Conservation (phyloP, 2,888 invertebrate genomes). For the Dasysyrphus tricinctus region DNA sequence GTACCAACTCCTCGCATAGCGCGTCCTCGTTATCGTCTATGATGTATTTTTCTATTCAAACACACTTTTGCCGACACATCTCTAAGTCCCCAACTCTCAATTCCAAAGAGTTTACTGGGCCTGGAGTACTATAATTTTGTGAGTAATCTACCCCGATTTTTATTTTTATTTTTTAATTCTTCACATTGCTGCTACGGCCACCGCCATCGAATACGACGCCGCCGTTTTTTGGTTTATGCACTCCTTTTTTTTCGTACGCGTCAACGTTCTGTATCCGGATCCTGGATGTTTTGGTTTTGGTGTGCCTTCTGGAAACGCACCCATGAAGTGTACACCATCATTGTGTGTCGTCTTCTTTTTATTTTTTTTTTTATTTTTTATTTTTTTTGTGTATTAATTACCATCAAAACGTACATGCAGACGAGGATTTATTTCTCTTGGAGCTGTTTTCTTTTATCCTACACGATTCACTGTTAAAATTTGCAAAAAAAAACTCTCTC, state of each 20-base stretch:
- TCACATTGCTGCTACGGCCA: neutral
- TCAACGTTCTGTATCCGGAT: conserved; percentile 51
- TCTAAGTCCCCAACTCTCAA: conserved; percentile 5
- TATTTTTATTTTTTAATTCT: conserved; percentile 14
- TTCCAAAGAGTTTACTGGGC: conserved; percentile 52
- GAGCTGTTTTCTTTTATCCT: conserved; percentile 56
- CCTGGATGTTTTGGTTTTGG: conserved; percentile 37
- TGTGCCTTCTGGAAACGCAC: conserved; percentile 61
- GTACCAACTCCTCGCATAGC: conserved; percentile 2
- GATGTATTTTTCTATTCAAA: conserved; percentile 68
- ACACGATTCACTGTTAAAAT: conserved; percentile 21
- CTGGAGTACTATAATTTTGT: conserved; percentile 58
- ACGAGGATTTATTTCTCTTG: conserved; percentile 37
- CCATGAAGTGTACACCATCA: conserved; percentile 47
- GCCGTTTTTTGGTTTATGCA: conserved; percentile 44
- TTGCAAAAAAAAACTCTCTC: neutral
- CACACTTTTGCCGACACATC: conserved; percentile 64
- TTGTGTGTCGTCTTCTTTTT: conserved; percentile 58
- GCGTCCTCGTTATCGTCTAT: conserved; percentile 31
- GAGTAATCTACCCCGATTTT: conserved; percentile 64
- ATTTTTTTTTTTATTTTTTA: conserved; percentile 14
- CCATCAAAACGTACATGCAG: conserved; percentile 42
- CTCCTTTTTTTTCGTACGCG: conserved; percentile 62
- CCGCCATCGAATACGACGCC: conserved; percentile 10
- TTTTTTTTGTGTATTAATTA: conserved; percentile 54